These are phyloP conservation scores for Chionomys nivalis DNA, from an alignment of 2,113 vertebrate species.

Conservation along the genomic window DNA sequence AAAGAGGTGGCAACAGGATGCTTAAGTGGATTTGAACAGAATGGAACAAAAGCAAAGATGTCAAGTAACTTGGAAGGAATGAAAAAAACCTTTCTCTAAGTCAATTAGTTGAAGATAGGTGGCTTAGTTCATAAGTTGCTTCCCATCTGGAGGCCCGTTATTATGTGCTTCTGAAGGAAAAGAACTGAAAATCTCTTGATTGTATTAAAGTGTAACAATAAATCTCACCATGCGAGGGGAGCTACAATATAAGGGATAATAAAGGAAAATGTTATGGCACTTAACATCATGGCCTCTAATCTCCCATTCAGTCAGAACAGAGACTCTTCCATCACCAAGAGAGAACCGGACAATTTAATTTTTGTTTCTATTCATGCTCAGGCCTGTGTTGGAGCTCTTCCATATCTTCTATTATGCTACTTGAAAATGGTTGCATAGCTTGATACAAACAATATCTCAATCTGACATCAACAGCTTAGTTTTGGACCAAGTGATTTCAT, in stretches of 20 bases:
- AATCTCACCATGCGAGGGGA: conserved; percentile 38
- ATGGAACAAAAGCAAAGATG: conserved; percentile 81
- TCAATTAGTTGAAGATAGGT: conserved; percentile 61
- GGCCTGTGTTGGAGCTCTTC: conserved; percentile 55
- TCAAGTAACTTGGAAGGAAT: conserved; percentile 81
- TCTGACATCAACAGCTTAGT: conserved; percentile 73
- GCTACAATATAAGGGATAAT: conserved; percentile 57
- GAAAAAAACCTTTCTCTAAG: conserved; percentile 64
- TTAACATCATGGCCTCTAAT: conserved; percentile 68
- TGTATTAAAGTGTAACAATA: conserved; percentile 39
- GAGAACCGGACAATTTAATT: conserved; percentile 75
- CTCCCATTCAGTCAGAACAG: conserved; percentile 72
- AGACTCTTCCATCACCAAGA: conserved; percentile 67
- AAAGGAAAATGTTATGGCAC: conserved; percentile 73
- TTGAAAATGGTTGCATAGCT: conserved; percentile 66
- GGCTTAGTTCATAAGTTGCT: conserved; percentile 55
- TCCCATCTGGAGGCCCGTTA: neutral
- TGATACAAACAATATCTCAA: conserved; percentile 78
- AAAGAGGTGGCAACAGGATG: conserved; percentile 84
- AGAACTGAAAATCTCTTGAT: neutral
- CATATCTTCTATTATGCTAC: conserved; percentile 72
- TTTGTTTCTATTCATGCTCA: conserved; percentile 66
- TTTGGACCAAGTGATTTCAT: conserved; percentile 73
- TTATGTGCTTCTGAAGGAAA: conserved; percentile 23
- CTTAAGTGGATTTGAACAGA: conserved; percentile 84